Evolutionary conservation across 2,888 invertebrate genomes (phyloP).

Genomic region (Campoletis raptor): DNA sequence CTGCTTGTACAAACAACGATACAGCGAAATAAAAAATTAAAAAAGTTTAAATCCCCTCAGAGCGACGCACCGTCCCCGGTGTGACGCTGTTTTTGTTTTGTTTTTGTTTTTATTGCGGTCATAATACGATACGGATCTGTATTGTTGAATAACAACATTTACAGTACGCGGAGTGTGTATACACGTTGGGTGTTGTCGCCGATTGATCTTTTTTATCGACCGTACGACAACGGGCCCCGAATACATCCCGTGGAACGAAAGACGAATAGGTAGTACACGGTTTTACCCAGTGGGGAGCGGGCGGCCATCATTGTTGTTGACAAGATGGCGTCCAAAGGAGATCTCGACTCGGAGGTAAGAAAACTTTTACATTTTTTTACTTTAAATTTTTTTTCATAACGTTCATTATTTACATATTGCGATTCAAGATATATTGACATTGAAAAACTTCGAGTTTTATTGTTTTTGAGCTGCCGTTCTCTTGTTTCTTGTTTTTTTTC

Average conservation of each 20-base stretch:
- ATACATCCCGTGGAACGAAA: constrained; percentile 53
- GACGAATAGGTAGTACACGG: constrained; percentile 52
- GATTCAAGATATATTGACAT: neutral
- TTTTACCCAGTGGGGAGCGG: constrained; percentile 63
- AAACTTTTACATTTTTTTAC: constrained; percentile 29
- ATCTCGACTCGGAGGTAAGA: constrained; percentile 79
- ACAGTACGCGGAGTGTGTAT: neutral
- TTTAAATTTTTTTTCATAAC: constrained; percentile 14
- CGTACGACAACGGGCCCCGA: constrained; percentile 40
- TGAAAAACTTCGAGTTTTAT: neutral
- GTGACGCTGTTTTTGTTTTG: constrained; percentile 12
- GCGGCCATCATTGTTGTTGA: constrained; percentile 80
- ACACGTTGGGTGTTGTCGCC: constrained; percentile 41
- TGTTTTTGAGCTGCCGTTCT: neutral
- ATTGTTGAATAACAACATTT: neutral
- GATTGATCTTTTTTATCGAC: constrained; percentile 32
- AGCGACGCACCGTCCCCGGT: constrained; percentile 51
- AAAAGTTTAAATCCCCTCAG: neutral
- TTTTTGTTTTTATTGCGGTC: constrained; percentile 1
- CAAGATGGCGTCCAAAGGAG: constrained; percentile 83
- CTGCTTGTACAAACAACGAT: neutral
- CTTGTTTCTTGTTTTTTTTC: neutral
- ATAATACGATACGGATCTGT: neutral
- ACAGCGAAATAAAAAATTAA: neutral
- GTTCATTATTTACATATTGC: neutral